A percentile compares a stretch with the other conserved stretches of the same genome.
phyloP scores from a whole-genome alignment of 2,113 vertebrate species.

The zebrafish (Danio rerio) region DNA sequence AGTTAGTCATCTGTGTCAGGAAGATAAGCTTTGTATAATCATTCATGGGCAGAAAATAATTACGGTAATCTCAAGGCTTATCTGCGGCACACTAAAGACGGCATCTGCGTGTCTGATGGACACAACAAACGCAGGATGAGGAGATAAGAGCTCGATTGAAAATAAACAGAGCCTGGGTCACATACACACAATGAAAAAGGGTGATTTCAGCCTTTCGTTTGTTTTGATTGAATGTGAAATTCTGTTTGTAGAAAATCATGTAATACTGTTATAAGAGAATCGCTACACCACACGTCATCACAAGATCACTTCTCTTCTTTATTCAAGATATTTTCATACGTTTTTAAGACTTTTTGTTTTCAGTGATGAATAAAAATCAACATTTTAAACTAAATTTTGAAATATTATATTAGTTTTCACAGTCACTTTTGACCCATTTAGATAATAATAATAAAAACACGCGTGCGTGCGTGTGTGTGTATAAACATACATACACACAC shows the following conservation, averaged over 20 bases:
- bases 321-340: too few relatives aligned
- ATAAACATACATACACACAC: too few relatives aligned
- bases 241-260: not conserved
- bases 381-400: too few relatives aligned
- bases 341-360: too few relatives aligned
- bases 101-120: conserved; percentile 9
- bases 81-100: conserved; percentile 24
- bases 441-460: too few relatives aligned
- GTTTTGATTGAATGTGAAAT: not conserved
- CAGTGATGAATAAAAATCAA: too few relatives aligned
- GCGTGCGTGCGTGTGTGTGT: too few relatives aligned
- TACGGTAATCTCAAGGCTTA: conserved; percentile 29
- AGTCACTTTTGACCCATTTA: too few relatives aligned
- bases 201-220: not conserved
- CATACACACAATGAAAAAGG: conserved; percentile 9
- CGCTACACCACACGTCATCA: not conserved
- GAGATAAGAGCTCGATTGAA: conserved; percentile 19
- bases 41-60: conserved; percentile 35
- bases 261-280: not conserved
- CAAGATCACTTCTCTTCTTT: too few relatives aligned
- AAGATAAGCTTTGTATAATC: conserved; percentile 30
- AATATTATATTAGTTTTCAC: too few relatives aligned
- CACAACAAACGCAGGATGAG: conserved; percentile 24
- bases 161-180: conserved; percentile 23
- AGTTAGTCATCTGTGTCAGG: conserved; percentile 34